Base-by-base conservation (phyloP, 2,888 invertebrate species). In the Andrena fulva region DNA sequence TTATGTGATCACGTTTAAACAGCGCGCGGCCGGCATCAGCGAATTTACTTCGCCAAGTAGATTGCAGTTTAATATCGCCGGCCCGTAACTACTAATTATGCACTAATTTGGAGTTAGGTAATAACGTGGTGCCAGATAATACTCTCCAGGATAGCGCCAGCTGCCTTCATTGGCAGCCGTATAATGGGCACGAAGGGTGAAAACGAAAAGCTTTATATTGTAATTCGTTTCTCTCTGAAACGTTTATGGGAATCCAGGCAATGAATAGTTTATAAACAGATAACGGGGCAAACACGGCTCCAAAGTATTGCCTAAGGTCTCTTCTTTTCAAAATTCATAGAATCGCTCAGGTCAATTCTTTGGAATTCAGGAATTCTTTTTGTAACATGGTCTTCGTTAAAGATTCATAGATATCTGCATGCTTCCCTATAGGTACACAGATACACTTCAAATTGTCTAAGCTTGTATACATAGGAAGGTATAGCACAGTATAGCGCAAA, bases 21-120 rank as follows among this genome's bases (percentile, higher is more conserved):
- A 84, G 66, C 35, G 29, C 42, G 52, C 60, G 56, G n/a, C 42
- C 69, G 33, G 76, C 79, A 62, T 75, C 71, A 64, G 69, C 62
- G 54, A 71, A 82, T 86, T 86, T 77, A 81, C 80, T 80, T 84
- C 63, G 20, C 70, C 64, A 76, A 76, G 84, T 79, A 75, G 78
- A 80, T 86, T 82, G 69, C 73, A 85, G 84, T 82, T 88, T 86
- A 88, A 88, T 84, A 78, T 82, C 81, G 24, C 54, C 52, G 31
- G 56, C n/a, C 56, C 48, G 77, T 74, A 77, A 80, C 81, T 86
- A 78, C 79, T 86, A 88, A 88, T 87, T 87, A 87, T 88, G 77
- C 80, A 80, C 84, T 88, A 88, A 87, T 87, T 84, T 84, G 73
- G 56, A 83, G 74, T 81, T 81, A 82, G 77, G 63, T 83, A 75